Evolutionary conservation across 2,888 invertebrate species (phyloP), one percentile per base, ranked within the genome.

Genomic region (Hermaeophaga mercurialis): DNA sequence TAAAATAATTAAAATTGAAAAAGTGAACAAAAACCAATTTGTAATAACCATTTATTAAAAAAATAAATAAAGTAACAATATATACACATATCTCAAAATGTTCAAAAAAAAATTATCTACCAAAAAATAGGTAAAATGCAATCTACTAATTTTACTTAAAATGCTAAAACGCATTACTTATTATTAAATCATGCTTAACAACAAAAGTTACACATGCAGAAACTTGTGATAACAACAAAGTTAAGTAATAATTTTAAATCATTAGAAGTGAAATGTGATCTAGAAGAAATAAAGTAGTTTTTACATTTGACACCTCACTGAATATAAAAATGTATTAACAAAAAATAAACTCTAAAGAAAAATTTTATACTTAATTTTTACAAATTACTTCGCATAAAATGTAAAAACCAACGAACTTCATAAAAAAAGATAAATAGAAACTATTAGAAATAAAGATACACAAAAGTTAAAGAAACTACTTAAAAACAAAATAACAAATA

Each of bases 21-120:
- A 19, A 19, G 18, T 39, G 22, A n/a, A 39, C 39, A 39, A 50
- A 38, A 49, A 31, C 11, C 18, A 28, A 41, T 22, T 28, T 18
- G 41, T 50, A 17, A 14, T 12, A 41, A 41, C 18, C 50, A 41
- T 50, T 50, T 50, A 50, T 50, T 50, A 41, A 50, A 50, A 50
- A 50, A 45, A 38, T 38, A 50, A 50, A 38, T 38, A 50, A 50
- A 50, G 19, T 50, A 39, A 50, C 48, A 49, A 24, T 50, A 41
- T 50, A 31, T 50, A 50, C 41, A 50, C 31, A 50, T 50, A 50
- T 50, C 50, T 50, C 50, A 50, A 50, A 50, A 50, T 50, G 50
- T 50, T 50, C 26, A 41, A 50, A 39, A 49, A 38, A 38, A n/a
- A 19, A 39, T 39, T 18, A 39, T 19, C 18, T 39, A 39, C 39